A percentile compares a stretch with the other conserved stretches of the same genome.
Evolutionary conservation across 2,888 invertebrate genomes (phyloP).

Genomic region (Eudasyphora cyanicolor): DNA sequence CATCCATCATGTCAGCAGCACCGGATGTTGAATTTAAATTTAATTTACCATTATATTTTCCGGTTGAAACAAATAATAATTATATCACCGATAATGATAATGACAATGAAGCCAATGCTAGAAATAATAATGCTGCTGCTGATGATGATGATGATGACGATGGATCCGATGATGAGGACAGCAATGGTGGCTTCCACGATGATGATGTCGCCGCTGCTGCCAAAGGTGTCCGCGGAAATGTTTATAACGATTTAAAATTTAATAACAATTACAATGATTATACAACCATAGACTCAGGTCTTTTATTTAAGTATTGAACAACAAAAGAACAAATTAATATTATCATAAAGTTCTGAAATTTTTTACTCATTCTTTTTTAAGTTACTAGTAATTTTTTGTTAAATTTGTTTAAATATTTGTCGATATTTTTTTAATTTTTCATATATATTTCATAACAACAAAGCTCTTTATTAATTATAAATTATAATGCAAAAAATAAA

Average conservation of each 20-base stretch:
- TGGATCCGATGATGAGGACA: conserved; percentile 48
- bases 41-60: conserved; percentile 63
- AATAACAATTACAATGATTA: conserved; percentile 62
- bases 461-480: conserved; percentile 2
- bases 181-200: conserved; percentile 34
- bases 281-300: conserved; percentile 61
- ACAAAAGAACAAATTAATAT: conserved; percentile 47
- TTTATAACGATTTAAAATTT: conserved; percentile 59
- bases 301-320: conserved; percentile 59
- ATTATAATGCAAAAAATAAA: conserved; percentile 52
- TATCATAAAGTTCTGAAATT: conserved; percentile 44
- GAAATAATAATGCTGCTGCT: conserved; percentile 3
- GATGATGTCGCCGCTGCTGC: background rate
- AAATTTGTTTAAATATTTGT: background rate
- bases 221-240: conserved; percentile 22
- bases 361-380: conserved; percentile 6
- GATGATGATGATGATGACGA: conserved; percentile 25
- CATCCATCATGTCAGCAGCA: conserved; percentile 51
- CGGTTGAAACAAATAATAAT: conserved; percentile 64
- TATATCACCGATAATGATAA: conserved; percentile 31
- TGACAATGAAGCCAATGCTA: conserved; percentile 45
- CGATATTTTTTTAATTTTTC: background rate
- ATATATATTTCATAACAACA: background rate
- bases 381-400: background rate
- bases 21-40: conserved; percentile 61